These are phyloP conservation scores for Archips crataeganus DNA, from an alignment of 2,888 invertebrate species.

Conservation along the genomic window DNA sequence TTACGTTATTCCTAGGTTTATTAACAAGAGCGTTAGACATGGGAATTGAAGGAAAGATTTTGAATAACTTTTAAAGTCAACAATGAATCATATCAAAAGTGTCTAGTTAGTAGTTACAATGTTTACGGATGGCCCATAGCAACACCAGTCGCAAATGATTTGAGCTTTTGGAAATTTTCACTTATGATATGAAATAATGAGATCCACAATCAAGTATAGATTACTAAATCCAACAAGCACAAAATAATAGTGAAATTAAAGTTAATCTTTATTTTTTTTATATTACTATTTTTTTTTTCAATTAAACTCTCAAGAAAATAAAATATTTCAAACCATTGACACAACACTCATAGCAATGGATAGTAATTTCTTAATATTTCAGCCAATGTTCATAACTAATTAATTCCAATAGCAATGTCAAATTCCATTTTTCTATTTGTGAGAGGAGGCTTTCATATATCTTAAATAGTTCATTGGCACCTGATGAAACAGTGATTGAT, in stretches of 20 bases:
- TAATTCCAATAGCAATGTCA: not conserved
- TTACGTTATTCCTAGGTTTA: no score
- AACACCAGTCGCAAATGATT: conserved; percentile 51
- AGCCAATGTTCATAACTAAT: not conserved
- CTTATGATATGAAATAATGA: conserved; percentile 78
- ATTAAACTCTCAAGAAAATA: not conserved
- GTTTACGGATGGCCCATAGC: conserved; percentile 38
- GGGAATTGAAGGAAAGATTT: no score
- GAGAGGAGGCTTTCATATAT: not conserved
- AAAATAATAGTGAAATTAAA: not conserved
- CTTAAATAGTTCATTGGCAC: conserved; percentile 1
- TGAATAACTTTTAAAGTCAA: not conserved
- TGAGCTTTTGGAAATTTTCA: conserved; percentile 70
- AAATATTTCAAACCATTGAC: not conserved
- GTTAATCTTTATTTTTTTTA: not conserved
- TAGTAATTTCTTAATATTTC: not conserved
- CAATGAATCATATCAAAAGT: not conserved
- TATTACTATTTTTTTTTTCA: not conserved
- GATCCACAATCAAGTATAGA: conserved; percentile 84
- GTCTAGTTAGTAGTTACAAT: not conserved
- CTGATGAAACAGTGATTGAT: not conserved
- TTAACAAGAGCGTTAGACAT: no score
- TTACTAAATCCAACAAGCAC: conserved; percentile 68
- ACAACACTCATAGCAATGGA: not conserved
- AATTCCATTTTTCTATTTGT: not conserved